phyloP scores from a whole-genome alignment of 2,888 invertebrate genomes.

The Aspidapion aeneum region DNA sequence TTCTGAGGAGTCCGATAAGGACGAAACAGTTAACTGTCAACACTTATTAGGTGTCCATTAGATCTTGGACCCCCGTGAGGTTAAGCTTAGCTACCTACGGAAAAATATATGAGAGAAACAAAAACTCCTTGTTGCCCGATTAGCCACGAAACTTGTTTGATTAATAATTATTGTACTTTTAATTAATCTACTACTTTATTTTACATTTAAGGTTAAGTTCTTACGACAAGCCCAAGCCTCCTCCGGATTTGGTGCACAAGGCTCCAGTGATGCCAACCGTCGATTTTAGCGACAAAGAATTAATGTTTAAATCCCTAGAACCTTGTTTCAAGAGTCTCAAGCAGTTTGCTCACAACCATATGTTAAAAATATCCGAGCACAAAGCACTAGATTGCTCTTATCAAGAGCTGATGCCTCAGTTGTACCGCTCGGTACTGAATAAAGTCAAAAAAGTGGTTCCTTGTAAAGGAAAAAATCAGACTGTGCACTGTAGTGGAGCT shows the following conservation, averaged over 20 bases:
- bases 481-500: constrained; percentile 58
- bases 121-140: too few species aligned
- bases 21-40: too few species aligned
- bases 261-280: constrained; percentile 45
- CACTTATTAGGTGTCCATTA: too few species aligned
- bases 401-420: constrained; percentile 57
- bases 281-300: constrained; percentile 36
- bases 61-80: too few species aligned
- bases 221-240: constrained; percentile 59
- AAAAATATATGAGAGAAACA: too few species aligned
- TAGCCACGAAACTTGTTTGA: too few species aligned
- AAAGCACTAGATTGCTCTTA: constrained; percentile 64
- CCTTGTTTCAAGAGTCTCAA: constrained; percentile 46
- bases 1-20: too few species aligned
- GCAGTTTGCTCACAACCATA: constrained; percentile 54
- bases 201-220: constrained; percentile 50
- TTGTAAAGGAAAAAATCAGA: constrained; percentile 52
- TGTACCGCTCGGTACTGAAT: constrained; percentile 50
- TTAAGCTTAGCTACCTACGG: too few species aligned
- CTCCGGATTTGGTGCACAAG: constrained; percentile 53
- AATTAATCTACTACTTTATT: too few species aligned
- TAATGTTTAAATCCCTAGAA: constrained; percentile 41
- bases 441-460: constrained; percentile 52
- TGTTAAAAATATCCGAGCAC: constrained; percentile 59
- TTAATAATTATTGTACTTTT: too few species aligned